Conservation (phyloP, 2,113 vertebrate genomes). For the Chionis minor region DNA sequence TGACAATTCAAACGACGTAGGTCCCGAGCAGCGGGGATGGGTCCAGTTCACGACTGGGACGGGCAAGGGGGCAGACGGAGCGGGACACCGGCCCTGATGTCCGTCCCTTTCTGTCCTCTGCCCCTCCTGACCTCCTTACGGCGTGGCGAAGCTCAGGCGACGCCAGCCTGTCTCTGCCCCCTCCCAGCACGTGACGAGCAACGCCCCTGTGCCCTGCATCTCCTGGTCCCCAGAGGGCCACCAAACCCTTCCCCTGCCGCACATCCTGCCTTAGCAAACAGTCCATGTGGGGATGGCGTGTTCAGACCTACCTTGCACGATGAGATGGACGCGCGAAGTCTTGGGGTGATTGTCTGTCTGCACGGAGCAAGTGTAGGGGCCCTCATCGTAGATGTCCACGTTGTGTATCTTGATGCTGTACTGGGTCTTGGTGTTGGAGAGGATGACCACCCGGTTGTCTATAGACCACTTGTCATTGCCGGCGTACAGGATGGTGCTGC, state of each 20-base stretch:
- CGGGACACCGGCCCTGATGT: rapidly evolving
- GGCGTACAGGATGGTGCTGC: conserved; percentile 94
- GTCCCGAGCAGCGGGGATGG: rapidly evolving
- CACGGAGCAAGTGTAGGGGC: conserved; percentile 94
- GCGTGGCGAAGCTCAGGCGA: rapidly evolving
- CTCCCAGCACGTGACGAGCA: too few species aligned
- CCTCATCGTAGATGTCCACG: conserved; percentile 91
- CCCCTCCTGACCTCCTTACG: rapidly evolving
- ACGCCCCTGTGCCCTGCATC: background rate
- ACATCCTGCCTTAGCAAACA: background rate
- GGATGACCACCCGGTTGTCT: conserved; percentile 91
- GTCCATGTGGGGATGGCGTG: rapidly evolving
- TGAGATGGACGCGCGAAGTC: conserved; percentile 92
- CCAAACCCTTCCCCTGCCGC: background rate
- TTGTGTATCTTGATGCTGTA: conserved; percentile 97
- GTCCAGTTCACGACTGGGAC: too few species aligned
- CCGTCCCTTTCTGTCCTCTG: background rate
- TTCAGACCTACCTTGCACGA: conserved; percentile 88
- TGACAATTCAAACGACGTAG: rapidly evolving
- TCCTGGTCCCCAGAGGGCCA: background rate
- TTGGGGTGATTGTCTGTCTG: conserved; percentile 96
- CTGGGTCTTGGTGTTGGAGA: conserved; percentile 92
- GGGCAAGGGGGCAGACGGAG: background rate
- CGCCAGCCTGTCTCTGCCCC: rapidly evolving
- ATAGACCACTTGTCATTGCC: conserved; percentile 96